Evolutionary conservation across 2,113 vertebrate species (phyloP).

Genomic region (Tor tambroides): DNA sequence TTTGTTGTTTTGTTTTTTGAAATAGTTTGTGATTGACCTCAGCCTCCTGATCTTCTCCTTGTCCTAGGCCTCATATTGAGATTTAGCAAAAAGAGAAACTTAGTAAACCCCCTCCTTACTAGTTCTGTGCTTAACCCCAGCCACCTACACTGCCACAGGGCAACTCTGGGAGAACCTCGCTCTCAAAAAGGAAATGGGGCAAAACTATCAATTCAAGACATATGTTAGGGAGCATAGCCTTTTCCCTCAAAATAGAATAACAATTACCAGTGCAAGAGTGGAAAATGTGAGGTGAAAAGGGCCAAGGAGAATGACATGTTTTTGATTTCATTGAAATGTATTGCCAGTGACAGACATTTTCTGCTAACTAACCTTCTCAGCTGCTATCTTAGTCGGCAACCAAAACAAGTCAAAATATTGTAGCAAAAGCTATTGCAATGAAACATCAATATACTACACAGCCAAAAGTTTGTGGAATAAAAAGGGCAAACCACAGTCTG

Average conservation of each 20-base stretch:
- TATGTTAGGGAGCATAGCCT: conserved; percentile 22
- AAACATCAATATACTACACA: background rate
- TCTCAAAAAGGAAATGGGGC: conserved; percentile 17
- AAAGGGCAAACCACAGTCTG: background rate
- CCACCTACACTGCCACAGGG: conserved; percentile 41
- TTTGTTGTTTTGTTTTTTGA: conserved; percentile 4
- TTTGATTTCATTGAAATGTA: background rate
- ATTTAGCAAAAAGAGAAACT: conserved; percentile 12
- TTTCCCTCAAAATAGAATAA: conserved; percentile 29
- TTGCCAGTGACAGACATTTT: background rate
- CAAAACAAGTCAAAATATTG: background rate
- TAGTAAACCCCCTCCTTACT: background rate
- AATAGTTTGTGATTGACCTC: conserved; percentile 24
- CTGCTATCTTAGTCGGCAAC: background rate
- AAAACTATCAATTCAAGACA: conserved; percentile 42
- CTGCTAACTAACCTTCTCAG: background rate
- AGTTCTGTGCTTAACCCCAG: conserved; percentile 26
- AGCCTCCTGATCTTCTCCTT: conserved; percentile 2
- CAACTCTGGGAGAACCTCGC: background rate
- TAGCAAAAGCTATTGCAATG: background rate
- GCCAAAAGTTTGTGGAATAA: background rate
- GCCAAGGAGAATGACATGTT: background rate
- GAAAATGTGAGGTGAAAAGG: conserved; percentile 32
- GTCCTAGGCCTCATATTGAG: conserved; percentile 3
- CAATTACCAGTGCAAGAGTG: conserved; percentile 9